These are phyloP conservation scores for Nothura maculosa DNA, from an alignment of 2,797 vertebrate genomes.

Conservation along the genomic window DNA sequence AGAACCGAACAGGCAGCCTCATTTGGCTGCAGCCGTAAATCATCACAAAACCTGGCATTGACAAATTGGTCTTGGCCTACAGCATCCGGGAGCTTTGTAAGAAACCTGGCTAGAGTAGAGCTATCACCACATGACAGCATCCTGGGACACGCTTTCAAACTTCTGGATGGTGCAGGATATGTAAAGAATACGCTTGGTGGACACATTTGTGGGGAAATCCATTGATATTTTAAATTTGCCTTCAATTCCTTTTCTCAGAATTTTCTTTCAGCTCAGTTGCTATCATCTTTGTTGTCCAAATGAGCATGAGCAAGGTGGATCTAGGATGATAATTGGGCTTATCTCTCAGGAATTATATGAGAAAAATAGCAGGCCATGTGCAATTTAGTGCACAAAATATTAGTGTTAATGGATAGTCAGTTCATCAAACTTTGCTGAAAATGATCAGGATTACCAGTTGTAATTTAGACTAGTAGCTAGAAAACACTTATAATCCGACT, in stretches of 20 bases:
- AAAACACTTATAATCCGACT: constrained; percentile 21
- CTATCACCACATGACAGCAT: constrained; percentile 54
- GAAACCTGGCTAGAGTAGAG: constrained; percentile 52
- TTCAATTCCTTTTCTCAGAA: constrained; percentile 43
- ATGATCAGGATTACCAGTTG: not conserved
- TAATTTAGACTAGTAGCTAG: constrained; percentile 14
- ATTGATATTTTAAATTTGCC: constrained; percentile 52
- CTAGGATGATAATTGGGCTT: not conserved
- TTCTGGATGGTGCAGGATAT: constrained; percentile 21
- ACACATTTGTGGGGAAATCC: constrained; percentile 44
- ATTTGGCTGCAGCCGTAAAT: constrained; percentile 74
- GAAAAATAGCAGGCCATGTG: not conserved
- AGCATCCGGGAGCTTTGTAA: constrained; percentile 65
- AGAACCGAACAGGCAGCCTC: not conserved
- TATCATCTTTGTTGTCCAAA: constrained; percentile 62
- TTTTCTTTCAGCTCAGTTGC: constrained; percentile 56
- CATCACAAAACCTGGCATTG: constrained; percentile 77
- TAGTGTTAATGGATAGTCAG: not conserved
- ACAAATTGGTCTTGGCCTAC: constrained; percentile 79
- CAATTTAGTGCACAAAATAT: not conserved
- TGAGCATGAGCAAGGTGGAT: constrained; percentile 12
- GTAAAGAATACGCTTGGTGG: constrained; percentile 32
- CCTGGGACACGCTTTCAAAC: constrained; percentile 53
- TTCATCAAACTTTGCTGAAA: constrained; percentile 28
- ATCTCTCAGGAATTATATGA: constrained; percentile 21